These are phyloP conservation scores for Polydrusus pterygomalis DNA, from an alignment of 2,888 invertebrate genomes.

Conservation along the genomic window DNA sequence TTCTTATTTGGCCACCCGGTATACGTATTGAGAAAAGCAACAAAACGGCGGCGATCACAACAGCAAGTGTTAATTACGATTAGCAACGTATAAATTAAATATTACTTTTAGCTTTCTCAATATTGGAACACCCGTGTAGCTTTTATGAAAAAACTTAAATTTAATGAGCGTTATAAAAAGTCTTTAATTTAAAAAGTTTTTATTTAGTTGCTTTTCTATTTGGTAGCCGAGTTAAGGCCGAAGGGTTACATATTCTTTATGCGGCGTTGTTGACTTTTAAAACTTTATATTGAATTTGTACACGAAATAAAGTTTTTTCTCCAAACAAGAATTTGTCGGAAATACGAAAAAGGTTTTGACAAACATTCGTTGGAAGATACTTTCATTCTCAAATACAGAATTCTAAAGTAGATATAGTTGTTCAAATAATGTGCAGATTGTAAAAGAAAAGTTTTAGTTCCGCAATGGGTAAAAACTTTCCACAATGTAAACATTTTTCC, in stretches of 20 bases:
- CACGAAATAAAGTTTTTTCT: not conserved
- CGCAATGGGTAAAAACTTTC: not conserved
- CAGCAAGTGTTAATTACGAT: no score
- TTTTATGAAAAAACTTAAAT: not conserved
- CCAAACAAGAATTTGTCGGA: not conserved
- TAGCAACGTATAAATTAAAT: no score
- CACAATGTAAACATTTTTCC: not conserved
- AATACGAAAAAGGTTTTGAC: conserved; percentile 11
- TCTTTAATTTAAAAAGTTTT: not conserved
- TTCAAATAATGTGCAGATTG: not conserved
- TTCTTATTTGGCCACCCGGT: no score
- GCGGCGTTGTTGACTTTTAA: not conserved
- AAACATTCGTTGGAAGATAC: conserved; percentile 6
- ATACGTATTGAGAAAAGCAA: no score
- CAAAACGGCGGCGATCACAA: no score
- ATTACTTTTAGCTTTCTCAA: no score
- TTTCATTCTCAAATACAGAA: conserved; percentile 2
- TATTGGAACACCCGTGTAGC: no score
- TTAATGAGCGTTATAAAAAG: not conserved
- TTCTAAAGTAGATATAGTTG: not conserved
- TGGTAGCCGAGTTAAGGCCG: not conserved
- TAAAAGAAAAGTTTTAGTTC: not conserved
- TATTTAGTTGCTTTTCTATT: not conserved
- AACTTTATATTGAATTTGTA: conserved; percentile 5
- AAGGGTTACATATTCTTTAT: not conserved